A percentile compares a stretch with the other conserved stretches of the same genome.
These are phyloP conservation scores for Ptychobarbus kaznakovi DNA, from an alignment of 2,797 vertebrate species.

Conservation along the genomic window DNA sequence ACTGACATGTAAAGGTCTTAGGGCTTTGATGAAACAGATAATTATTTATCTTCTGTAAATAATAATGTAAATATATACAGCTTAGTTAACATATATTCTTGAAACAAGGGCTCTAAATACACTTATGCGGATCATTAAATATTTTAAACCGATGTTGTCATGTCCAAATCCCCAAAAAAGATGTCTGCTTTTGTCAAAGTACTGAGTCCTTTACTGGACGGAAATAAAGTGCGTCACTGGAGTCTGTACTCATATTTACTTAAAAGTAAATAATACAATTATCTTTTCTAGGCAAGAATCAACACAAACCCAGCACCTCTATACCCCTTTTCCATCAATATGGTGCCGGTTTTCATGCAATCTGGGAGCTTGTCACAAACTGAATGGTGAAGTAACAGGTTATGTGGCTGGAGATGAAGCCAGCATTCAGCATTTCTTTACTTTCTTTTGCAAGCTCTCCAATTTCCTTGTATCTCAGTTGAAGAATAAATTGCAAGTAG, in stretches of 20 bases:
- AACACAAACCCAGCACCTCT: slow-evolving; percentile 19
- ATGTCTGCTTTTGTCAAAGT: slow-evolving; percentile 3
- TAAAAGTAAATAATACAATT: slow-evolving; percentile 50
- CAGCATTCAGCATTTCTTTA: background rate
- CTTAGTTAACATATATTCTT: background rate
- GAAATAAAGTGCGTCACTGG: background rate
- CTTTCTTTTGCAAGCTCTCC: background rate
- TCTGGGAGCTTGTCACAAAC: background rate
- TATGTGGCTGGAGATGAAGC: background rate
- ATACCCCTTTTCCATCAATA: background rate
- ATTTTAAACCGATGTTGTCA: background rate
- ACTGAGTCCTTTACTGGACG: background rate
- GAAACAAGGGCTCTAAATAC: background rate
- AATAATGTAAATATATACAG: background rate
- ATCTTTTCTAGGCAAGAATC: slow-evolving; percentile 47
- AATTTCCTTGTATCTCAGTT: background rate
- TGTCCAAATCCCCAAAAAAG: background rate
- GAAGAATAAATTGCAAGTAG: background rate
- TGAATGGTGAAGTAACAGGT: background rate
- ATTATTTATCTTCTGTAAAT: background rate
- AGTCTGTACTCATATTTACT: slow-evolving; percentile 61
- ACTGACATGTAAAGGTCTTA: background rate
- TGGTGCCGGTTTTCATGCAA: background rate
- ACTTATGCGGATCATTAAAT: background rate
- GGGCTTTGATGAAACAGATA: background rate